A percentile compares a stretch with the other conserved stretches of the same genome.
phyloP scores from a whole-genome alignment of 2,888 invertebrate genomes.

The Leptopilina syphax region DNA sequence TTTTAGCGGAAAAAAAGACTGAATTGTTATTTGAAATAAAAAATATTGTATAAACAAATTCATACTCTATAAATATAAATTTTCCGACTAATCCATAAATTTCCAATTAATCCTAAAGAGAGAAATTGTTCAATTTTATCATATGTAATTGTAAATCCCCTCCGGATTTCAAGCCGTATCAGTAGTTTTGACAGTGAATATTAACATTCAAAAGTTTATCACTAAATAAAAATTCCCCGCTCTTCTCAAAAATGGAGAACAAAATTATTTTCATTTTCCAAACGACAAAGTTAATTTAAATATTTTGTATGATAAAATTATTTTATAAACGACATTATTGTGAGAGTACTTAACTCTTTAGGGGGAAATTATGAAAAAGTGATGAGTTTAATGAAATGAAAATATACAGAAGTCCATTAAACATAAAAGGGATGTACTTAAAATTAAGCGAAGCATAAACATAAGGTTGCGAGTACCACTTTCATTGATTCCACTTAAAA shows the following conservation, averaged over 20 bases:
- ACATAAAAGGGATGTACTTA: slow-evolving; percentile 23
- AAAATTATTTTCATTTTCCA: background rate
- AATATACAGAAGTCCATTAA: slow-evolving; percentile 1
- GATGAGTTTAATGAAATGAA: too few species aligned
- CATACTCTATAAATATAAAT: background rate
- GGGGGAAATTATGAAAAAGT: too few species aligned
- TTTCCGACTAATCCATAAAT: background rate
- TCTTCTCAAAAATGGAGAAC: background rate
- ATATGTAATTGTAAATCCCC: background rate
- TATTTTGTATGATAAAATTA: too few species aligned
- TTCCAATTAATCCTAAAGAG: background rate
- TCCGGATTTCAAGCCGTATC: background rate
- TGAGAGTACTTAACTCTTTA: too few species aligned
- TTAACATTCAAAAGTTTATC: slow-evolving; percentile 23
- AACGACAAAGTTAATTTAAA: too few species aligned
- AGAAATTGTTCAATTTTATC: slow-evolving; percentile 8
- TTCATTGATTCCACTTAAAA: slow-evolving; percentile 39
- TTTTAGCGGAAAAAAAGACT: too few species aligned
- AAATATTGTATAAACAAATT: background rate
- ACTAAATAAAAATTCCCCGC: background rate
- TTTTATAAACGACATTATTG: too few species aligned
- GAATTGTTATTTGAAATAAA: background rate
- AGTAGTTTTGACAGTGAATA: slow-evolving; percentile 1
- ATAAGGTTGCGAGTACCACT: slow-evolving; percentile 17
- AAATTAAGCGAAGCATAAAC: slow-evolving; percentile 26